Conservation (phyloP, 2,888 invertebrate species). For the Ennomos fuscantarius region DNA sequence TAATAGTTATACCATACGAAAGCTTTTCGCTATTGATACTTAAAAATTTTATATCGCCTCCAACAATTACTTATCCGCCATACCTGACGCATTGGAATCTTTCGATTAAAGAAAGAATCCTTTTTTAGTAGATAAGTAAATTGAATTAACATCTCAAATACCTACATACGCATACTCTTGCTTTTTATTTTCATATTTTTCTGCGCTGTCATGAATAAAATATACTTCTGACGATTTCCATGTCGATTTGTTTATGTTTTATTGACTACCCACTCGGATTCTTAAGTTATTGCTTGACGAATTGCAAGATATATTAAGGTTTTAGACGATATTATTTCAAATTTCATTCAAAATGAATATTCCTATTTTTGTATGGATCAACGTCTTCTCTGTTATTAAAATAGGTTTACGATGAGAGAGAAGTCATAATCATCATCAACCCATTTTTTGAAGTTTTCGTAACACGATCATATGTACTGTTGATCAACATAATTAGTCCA, state of each 20-base stretch:
- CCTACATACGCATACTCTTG: not conserved
- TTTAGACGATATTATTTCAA: slow-evolving; percentile 11
- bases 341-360: not conserved
- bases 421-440: no score
- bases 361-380: not conserved
- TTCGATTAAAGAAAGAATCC: slow-evolving; percentile 38
- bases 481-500: no score
- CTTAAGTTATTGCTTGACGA: slow-evolving; percentile 20
- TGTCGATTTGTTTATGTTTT: slow-evolving; percentile 21
- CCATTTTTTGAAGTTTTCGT: no score
- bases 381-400: not conserved
- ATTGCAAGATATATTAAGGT: slow-evolving; percentile 22
- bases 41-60: slow-evolving; percentile 53
- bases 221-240: slow-evolving; percentile 19
- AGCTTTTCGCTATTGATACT: slow-evolving; percentile 46
- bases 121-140: slow-evolving; percentile 25
- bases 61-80: slow-evolving; percentile 41
- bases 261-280: slow-evolving; percentile 16
- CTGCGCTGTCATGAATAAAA: slow-evolving; percentile 20
- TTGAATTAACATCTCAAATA: slow-evolving; percentile 21
- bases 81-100: slow-evolving; percentile 47
- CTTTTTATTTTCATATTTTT: slow-evolving; percentile 16
- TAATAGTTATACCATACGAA: slow-evolving; percentile 32
- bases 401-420: no score
- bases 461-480: no score